A percentile compares a stretch with the other conserved stretches of the same genome.
Conservation (phyloP, 1,140 invertebrate species). For the Zaprionus taronus region DNA sequence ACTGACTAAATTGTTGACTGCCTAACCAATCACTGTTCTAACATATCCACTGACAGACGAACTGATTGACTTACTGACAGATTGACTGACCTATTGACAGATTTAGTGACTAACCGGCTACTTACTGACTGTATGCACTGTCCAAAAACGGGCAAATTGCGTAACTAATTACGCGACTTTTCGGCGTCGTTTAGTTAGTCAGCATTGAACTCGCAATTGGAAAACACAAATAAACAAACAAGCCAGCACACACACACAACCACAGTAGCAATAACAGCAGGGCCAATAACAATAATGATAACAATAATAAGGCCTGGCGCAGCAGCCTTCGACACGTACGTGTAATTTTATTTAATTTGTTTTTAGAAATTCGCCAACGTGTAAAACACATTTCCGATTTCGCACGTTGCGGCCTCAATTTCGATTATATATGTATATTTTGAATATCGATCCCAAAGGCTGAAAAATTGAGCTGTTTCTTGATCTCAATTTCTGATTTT, state of each 20-base stretch:
- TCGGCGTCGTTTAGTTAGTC: constrained; percentile 58
- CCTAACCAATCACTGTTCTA: no score
- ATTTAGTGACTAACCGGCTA: background rate
- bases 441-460: constrained; percentile 66
- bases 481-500: constrained; percentile 55
- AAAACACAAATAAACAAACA: constrained; percentile 14
- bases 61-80: background rate
- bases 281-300: constrained; percentile 51
- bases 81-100: constrained; percentile 5
- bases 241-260: background rate
- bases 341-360: constrained; percentile 79
- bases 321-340: constrained; percentile 68
- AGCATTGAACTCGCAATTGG: constrained; percentile 43
- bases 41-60: background rate
- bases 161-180: constrained; percentile 66
- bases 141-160: constrained; percentile 59
- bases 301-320: constrained; percentile 47
- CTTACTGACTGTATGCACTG: constrained; percentile 8
- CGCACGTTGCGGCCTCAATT: constrained; percentile 64
- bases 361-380: constrained; percentile 60
- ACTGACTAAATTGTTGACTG: background rate
- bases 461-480: constrained; percentile 43
- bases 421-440: constrained; percentile 38
- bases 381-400: constrained; percentile 59
- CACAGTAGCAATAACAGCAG: constrained; percentile 6